A percentile compares a stretch with the other conserved stretches of the same genome.
Evolutionary conservation across 2,113 vertebrate genomes (phyloP).

Genomic region (Neolamprologus sp.): DNA sequence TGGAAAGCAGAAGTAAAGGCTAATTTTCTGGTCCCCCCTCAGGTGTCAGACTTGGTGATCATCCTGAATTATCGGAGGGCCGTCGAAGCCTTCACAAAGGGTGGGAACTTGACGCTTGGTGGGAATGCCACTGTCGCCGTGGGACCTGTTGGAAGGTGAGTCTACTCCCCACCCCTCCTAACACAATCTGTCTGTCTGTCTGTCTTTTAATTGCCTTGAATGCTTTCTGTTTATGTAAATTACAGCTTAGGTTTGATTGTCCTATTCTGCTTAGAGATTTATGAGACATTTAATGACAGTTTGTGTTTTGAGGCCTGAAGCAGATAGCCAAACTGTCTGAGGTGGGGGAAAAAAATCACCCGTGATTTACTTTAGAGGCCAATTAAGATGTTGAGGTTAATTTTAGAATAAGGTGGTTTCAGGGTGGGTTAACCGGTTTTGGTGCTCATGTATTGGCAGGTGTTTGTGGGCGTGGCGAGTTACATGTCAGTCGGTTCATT

Average conservation of each 20-base stretch:
- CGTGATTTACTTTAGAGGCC: neutral
- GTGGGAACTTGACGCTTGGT: conserved; percentile 92
- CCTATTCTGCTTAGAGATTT: neutral
- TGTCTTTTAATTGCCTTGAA: neutral
- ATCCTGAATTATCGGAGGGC: conserved; percentile 91
- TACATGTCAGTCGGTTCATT: neutral
- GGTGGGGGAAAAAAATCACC: neutral
- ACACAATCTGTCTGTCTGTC: neutral
- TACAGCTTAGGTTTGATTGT: neutral
- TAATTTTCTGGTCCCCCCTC: neutral
- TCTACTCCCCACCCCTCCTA: neutral
- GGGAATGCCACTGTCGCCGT: conserved; percentile 93
- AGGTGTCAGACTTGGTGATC: conserved; percentile 96
- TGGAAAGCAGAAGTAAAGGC: neutral
- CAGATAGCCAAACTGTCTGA: neutral
- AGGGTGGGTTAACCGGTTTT: neutral
- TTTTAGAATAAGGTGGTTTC: neutral
- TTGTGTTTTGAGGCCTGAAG: neutral
- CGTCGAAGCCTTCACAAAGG: conserved; percentile 94
- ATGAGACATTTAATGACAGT: neutral
- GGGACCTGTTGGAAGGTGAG: conserved; percentile 76
- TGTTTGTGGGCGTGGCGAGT: neutral
- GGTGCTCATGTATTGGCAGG: neutral
- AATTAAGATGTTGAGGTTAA: neutral
- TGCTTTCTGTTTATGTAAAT: neutral